These are phyloP conservation scores for Pentamera pediparva DNA, from an alignment of 53 echinoderm and acorn worm species.

Conservation along the genomic window DNA sequence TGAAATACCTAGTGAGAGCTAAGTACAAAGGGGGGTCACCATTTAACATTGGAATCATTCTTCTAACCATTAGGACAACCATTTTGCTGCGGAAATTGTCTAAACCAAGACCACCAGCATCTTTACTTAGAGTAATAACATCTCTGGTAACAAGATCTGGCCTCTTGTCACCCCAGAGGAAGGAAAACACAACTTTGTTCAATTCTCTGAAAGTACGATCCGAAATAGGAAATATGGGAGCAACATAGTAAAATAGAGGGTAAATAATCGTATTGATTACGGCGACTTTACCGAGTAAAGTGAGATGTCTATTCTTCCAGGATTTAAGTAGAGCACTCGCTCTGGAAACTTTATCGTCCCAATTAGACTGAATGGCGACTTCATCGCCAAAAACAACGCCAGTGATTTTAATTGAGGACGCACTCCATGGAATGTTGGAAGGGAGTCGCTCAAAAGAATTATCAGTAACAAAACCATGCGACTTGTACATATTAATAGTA, in stretches of 20 bases:
- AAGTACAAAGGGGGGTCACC: not conserved
- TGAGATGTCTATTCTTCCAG: not conserved
- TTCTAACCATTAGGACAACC: not conserved
- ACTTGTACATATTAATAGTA: constrained; percentile 5
- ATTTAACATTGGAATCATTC: not conserved
- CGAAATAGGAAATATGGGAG: not conserved
- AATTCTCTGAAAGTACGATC: not conserved
- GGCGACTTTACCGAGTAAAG: not conserved
- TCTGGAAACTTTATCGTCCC: not conserved
- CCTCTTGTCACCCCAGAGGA: not conserved
- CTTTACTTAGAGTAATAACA: not conserved
- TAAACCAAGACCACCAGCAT: not conserved
- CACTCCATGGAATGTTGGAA: not conserved
- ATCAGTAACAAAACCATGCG: not conserved
- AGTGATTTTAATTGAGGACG: not conserved
- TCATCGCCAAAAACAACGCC: not conserved
- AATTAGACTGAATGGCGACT: not conserved
- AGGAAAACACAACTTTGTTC: not conserved
- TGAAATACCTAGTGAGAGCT: not conserved
- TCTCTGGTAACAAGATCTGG: not conserved
- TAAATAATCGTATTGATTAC: not conserved
- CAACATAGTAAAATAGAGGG: constrained; percentile 4
- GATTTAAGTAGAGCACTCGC: not conserved
- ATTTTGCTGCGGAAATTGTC: not conserved
- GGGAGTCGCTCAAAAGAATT: not conserved